Conservation (phyloP, 2,888 invertebrate species). For the Eretmocerus hayati region DNA sequence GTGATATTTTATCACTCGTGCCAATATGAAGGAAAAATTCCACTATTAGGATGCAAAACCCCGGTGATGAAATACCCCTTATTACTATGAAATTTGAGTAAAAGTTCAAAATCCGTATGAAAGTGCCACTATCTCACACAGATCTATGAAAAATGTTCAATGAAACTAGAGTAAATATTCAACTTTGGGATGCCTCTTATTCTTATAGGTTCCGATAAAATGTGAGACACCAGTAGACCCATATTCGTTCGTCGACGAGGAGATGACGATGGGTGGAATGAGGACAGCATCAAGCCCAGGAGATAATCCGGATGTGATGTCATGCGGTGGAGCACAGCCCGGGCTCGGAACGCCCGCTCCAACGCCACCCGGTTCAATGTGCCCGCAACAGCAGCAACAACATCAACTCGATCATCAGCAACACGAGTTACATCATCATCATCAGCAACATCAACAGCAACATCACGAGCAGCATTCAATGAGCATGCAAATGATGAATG, state of each 20-base stretch:
- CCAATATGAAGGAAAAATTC: too few species aligned
- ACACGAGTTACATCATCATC: conserved; percentile 33
- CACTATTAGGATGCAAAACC: too few species aligned
- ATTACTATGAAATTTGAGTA: too few species aligned
- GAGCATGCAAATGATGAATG: conserved; percentile 32
- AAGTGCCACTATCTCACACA: too few species aligned
- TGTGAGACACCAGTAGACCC: conserved; percentile 66
- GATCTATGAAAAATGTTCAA: too few species aligned
- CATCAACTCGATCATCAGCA: conserved; percentile 15
- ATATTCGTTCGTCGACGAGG: conserved; percentile 81
- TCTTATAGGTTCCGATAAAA: conserved; percentile 49
- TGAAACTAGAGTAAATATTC: too few species aligned
- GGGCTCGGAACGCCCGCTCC: conserved; percentile 37
- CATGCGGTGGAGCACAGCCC: conserved; percentile 36
- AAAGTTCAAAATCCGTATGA: too few species aligned
- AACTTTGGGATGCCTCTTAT: too few species aligned
- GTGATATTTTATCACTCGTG: too few species aligned
- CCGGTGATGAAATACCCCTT: too few species aligned
- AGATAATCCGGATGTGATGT: conserved; percentile 40
- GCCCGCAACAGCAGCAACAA: conserved; percentile 23
- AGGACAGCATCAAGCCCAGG: conserved; percentile 49
- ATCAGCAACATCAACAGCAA: conserved; percentile 25
- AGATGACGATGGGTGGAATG: conserved; percentile 56
- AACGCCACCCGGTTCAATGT: conserved; percentile 39
- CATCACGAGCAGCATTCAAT: conserved; percentile 27